phyloP scores from a whole-genome alignment of 1,140 invertebrate genomes.

The Sycobia sp. region DNA sequence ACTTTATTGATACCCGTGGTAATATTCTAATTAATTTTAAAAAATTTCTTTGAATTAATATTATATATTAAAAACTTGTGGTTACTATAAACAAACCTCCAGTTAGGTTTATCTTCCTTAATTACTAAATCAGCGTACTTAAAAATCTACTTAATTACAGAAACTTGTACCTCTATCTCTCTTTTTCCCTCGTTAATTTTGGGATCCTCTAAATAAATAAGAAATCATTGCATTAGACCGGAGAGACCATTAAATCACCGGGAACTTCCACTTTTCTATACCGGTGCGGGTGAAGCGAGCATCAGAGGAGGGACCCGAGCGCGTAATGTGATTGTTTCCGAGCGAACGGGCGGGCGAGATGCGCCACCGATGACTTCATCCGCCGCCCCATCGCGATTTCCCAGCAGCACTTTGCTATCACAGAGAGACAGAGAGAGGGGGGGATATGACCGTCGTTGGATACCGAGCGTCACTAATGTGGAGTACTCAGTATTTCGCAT shows the following conservation, averaged over 20 bases:
- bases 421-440: neutral
- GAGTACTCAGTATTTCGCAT: slow-evolving; percentile 29
- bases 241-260: slow-evolving; percentile 18
- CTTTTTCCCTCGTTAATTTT: no score
- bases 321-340: slow-evolving; percentile 62
- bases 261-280: neutral
- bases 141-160: slow-evolving; percentile 1
- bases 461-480: slow-evolving; percentile 39
- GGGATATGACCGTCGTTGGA: slow-evolving; percentile 25
- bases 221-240: slow-evolving; percentile 57
- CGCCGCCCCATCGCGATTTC: neutral
- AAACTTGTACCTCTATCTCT: neutral
- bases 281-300: slow-evolving; percentile 15
- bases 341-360: slow-evolving; percentile 44
- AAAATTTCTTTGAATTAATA: no score
- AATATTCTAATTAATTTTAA: no score
- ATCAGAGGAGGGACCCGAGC: neutral
- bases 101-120: no score
- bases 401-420: slow-evolving; percentile 18
- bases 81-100: no score
- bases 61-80: no score
- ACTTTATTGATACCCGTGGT: no score
- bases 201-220: slow-evolving; percentile 50
- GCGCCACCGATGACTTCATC: slow-evolving; percentile 55
- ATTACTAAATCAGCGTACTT: no score